Evolutionary conservation across 2,888 invertebrate genomes (phyloP), one percentile per base, ranked within the genome.

Genomic region (Antitype chi): DNA sequence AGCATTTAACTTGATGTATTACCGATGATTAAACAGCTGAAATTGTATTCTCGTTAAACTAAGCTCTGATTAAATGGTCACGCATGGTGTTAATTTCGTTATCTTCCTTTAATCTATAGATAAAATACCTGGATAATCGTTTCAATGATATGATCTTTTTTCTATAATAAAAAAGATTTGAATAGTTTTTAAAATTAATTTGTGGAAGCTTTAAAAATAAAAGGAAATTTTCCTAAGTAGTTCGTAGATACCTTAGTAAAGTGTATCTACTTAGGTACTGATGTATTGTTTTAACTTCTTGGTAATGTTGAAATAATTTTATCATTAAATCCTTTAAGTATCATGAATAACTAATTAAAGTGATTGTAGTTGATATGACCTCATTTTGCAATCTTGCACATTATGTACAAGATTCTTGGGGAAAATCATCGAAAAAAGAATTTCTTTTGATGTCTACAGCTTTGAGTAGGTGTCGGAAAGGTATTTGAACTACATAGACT

Each of bases 31-130:
- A 20, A 49, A 68, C 57, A 60, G 43, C 20, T 78, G 25, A 49
- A 71, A 69, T 70, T 60, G 43, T 68, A 25, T 75, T 63, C 63
- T 73, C 20, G 11, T 28, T 59, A 43, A 57, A 23, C 73, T 76
- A 78, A 92, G 91, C 89, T 76, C 28, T 76, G 91, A 93, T 94
- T 92, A 92, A 67, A 68, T 72, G 76, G 91, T 93, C 93, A 93
- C 92, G 93, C 89, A 93, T 57, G 43, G 85, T 82, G 87, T 91
- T 92, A 90, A 84, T 80, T 81, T 74, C 7, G 60, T 88, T 89
- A 90, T 91, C 88, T 71, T 69, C 59, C 38, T 67, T 63, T 73
- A 5, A 73, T 84, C 78, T 85, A 28, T 43, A 23, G 87, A 86
- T 88, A 74, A 85, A 74, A 81, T 81, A 78, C 28, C 20, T 55